Evolutionary conservation across 2,888 invertebrate species (phyloP).

Genomic region (Eupithecia dodoneata): DNA sequence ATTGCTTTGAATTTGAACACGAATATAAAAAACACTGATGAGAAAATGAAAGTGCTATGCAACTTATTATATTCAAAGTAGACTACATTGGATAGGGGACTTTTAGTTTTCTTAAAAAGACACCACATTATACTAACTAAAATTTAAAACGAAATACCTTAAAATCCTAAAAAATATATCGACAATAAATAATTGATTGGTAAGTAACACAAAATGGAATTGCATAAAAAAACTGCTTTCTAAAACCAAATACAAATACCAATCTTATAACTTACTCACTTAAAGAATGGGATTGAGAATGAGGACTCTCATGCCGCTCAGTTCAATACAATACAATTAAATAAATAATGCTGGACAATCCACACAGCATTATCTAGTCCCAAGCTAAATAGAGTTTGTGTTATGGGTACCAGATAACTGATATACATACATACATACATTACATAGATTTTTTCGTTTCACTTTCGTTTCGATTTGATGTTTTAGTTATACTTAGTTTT

Average conservation of each 20-base stretch:
- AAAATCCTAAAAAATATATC: not conserved
- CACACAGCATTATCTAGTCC: too few species aligned
- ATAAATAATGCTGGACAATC: too few species aligned
- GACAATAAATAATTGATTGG: not conserved
- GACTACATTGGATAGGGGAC: not conserved
- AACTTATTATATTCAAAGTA: constrained; percentile 32
- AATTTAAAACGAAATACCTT: not conserved
- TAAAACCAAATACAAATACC: not conserved
- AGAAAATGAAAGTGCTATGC: constrained; percentile 52
- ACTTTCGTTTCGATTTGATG: too few species aligned
- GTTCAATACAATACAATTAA: too few species aligned
- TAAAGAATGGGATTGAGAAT: too few species aligned
- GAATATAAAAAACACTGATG: constrained; percentile 37
- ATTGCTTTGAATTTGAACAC: not conserved
- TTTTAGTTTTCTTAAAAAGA: not conserved
- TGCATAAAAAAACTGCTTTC: not conserved
- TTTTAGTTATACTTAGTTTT: too few species aligned
- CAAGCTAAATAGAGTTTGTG: too few species aligned
- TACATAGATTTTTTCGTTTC: too few species aligned
- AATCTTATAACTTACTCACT: too few species aligned
- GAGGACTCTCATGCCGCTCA: too few species aligned
- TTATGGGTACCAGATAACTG: too few species aligned
- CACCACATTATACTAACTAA: not conserved
- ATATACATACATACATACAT: too few species aligned
- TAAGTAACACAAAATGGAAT: not conserved